Conservation (phyloP, 2,797 vertebrate species). For the Anomalospiza imberbis region DNA sequence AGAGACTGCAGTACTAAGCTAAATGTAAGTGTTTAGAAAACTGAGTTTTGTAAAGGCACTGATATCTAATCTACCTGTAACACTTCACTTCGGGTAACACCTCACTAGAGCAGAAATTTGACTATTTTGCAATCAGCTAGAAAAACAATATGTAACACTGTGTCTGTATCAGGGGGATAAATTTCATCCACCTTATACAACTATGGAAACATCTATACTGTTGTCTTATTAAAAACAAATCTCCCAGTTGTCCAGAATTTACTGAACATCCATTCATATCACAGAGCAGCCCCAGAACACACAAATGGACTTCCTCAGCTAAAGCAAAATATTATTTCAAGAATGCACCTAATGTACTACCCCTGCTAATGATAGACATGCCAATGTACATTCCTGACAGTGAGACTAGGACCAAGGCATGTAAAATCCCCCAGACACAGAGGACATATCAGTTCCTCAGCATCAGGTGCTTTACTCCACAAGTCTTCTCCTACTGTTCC, state of each 20-base stretch:
- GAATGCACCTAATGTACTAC: not conserved
- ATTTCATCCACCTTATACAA: not conserved
- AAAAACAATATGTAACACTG: not conserved
- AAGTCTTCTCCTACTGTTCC: not conserved
- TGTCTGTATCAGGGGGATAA: not conserved
- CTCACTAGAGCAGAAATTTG: not conserved
- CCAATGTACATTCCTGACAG: rapidly evolving
- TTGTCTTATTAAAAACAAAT: not conserved
- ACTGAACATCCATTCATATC: not conserved
- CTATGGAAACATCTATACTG: not conserved
- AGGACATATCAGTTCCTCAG: not conserved
- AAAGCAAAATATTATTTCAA: not conserved
- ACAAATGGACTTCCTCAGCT: not conserved
- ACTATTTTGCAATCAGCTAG: not conserved
- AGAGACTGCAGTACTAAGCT: not conserved
- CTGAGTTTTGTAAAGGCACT: not conserved
- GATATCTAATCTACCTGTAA: not conserved
- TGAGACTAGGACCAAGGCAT: not conserved
- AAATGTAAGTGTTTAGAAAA: not conserved
- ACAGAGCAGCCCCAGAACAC: not conserved
- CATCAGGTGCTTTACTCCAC: not conserved
- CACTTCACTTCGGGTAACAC: not conserved
- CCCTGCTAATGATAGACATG: not conserved
- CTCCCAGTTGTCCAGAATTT: not conserved
- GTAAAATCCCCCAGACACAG: not conserved